Evolutionary conservation across 2,113 vertebrate genomes (phyloP), one percentile per base, ranked within the genome.

Genomic region (Nyctibius bracteatus): DNA sequence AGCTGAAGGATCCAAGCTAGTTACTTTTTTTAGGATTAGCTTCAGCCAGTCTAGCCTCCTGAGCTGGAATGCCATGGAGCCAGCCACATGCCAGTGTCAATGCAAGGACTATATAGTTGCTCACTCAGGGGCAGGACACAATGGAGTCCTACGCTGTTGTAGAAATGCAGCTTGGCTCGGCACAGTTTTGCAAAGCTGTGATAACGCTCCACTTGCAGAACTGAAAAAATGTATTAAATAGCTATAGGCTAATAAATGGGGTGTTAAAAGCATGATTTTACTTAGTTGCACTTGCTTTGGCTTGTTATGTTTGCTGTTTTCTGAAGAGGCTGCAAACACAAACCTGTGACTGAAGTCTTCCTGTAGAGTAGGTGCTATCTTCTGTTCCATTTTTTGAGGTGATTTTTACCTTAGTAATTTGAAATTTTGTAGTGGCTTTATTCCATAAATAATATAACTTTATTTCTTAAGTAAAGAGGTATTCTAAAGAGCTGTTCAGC

Each of bases 141-240:
- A 0, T 3, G 44, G 70, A 58, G 46, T 41, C 41, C 13, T 49
- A 19, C 2, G 3, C 4, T 68, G 28, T 54, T 4, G 3, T 4
- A 73, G 20, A 66, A 85, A 74, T 44, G 21, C 14, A 92, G 6
- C 31, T 88, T 67, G 55, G 14, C 70, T 74, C 25, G 9, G 21
- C 58, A 37, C 10, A 43, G 8, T 67, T 90, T 92, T 82, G 43
- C 39, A 72, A n/a, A 78, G 12, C 31, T 46, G 24, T 71, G 31
- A 49, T 54, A 82, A 9, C 44, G 23, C 10, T 73, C 21, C 8
- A 23, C 58, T 54, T 49, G 25, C 14, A 71, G 59, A 59, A 55
- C 16, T 67, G 10, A 46, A 79, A 61, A 52, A 57, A 27, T 1
- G 8, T 37, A 23, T 67, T 67, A 21, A 83, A 57, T 54, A 47